Conservation (phyloP, 92 coral and sea anemone species). For the Palythoa grandiflora region DNA sequence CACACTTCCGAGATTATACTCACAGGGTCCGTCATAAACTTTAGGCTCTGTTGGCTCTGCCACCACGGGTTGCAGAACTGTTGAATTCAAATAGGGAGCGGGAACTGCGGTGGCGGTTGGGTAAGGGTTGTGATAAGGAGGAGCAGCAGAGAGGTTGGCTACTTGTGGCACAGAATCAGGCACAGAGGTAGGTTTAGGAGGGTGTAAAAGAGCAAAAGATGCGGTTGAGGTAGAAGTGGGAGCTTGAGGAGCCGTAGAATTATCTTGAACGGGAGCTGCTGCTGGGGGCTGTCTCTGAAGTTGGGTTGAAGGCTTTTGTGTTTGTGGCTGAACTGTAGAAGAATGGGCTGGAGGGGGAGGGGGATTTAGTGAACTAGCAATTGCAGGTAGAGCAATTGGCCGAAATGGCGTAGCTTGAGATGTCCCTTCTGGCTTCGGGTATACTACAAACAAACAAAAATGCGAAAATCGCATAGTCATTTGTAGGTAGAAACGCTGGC, state of each 20-base stretch:
- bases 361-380: not conserved
- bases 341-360: not conserved
- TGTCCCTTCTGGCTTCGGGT: slow-evolving; percentile 13
- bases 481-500: not conserved
- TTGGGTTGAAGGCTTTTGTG: not conserved
- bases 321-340: slow-evolving; percentile 1
- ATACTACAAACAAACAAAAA: not conserved
- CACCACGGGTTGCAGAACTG: not conserved
- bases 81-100: not conserved
- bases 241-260: not conserved
- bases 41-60: slow-evolving; percentile 26
- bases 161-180: slow-evolving; percentile 1
- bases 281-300: not conserved
- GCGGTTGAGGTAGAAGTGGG: not conserved
- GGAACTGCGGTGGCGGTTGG: slow-evolving; percentile 1
- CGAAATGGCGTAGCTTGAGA: not conserved
- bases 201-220: not conserved
- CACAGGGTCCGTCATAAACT: slow-evolving; percentile 33
- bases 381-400: not conserved
- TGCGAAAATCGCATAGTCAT: not conserved
- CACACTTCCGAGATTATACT: not conserved
- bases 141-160: slow-evolving; percentile 20
- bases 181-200: slow-evolving; percentile 3
- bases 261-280: not conserved
- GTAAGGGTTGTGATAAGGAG: not conserved